Conservation (phyloP, 2,113 vertebrate genomes). For the Silurus meridionalis region DNA sequence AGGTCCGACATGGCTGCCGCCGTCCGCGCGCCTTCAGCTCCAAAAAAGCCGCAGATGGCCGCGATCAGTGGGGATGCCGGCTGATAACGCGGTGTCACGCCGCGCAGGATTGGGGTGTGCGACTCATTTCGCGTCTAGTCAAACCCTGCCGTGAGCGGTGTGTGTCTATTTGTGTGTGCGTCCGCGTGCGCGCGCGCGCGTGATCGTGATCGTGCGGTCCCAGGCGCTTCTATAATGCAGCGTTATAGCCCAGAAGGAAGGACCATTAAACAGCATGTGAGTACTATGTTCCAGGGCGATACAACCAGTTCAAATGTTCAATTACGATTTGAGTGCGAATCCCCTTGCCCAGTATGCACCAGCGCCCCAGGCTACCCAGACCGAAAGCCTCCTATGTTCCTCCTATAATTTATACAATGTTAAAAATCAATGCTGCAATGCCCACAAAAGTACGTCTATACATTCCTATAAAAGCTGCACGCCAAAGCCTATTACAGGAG, state of each 20-base stretch:
- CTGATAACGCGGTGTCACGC: constrained; percentile 31
- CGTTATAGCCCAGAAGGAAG: constrained; percentile 14
- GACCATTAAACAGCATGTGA: constrained; percentile 19
- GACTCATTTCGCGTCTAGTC: constrained; percentile 44
- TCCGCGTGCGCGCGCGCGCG: constrained; percentile 8
- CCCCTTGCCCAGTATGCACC: background rate
- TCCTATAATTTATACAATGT: background rate
- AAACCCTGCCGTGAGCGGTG: constrained; percentile 4
- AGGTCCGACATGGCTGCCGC: constrained; percentile 37
- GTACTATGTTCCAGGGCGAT: constrained; percentile 5
- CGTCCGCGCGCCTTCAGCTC: constrained; percentile 4
- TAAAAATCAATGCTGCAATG: background rate
- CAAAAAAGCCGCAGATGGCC: constrained; percentile 25
- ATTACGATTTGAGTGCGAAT: background rate
- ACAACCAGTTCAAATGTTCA: constrained; percentile 23
- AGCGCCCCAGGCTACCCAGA: background rate
- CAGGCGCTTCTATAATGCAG: constrained; percentile 33
- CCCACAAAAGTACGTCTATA: too few species aligned
- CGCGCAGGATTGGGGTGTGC: constrained; percentile 40
- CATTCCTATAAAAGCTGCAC: background rate
- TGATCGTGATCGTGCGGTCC: constrained; percentile 21
- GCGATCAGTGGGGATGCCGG: constrained; percentile 32
- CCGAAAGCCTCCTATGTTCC: background rate
- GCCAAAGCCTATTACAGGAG: background rate
- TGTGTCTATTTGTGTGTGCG: background rate